Base-by-base conservation (phyloP, 2,888 invertebrate species). In the Aquatica leii region DNA sequence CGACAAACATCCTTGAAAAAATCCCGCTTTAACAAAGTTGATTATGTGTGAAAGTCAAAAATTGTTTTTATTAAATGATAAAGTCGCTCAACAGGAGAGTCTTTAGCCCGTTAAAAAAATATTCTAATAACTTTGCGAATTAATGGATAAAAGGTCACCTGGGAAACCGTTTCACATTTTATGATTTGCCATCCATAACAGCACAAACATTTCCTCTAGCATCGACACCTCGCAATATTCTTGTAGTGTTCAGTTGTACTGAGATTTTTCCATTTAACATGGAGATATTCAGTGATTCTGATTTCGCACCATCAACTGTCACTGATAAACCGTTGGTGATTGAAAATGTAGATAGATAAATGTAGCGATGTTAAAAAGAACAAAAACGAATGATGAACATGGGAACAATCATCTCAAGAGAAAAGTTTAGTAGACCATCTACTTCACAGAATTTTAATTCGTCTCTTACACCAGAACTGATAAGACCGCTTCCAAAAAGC, bases 11-110 rank as follows among this genome's bases (percentile, higher is more conserved):
- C n/a, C n/a, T n/a, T n/a, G n/a, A n/a, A n/a, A n/a, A n/a, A n/a
- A n/a, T n/a, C n/a, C n/a, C n/a, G n/a, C n/a, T n/a, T n/a, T n/a
- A n/a, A n/a, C n/a, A n/a, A n/a, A n/a, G n/a, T n/a, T n/a, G n/a
- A n/a, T n/a, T n/a, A n/a, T n/a, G n/a, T n/a, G n/a, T n/a, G n/a
- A n/a, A n/a, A n/a, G n/a, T n/a, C n/a, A n/a, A n/a, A n/a, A n/a
- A n/a, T n/a, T n/a, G n/a, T n/a, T n/a, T n/a, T n/a, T n/a, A n/a
- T n/a, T n/a, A n/a, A n/a, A n/a, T n/a, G n/a, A n/a, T n/a, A n/a
- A n/a, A 72, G 55, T 68, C 68, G n/a, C 51, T 74, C 65, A 69
- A 71, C 51, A 43, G 68, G 53, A 48, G 62, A 31, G 71, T 69
- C 5, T 71, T 46, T 48, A 67, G 65, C 2, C 41, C 14, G 2